These are phyloP conservation scores for Panorpa germanica DNA, from an alignment of 2,888 invertebrate species.

Conservation along the genomic window DNA sequence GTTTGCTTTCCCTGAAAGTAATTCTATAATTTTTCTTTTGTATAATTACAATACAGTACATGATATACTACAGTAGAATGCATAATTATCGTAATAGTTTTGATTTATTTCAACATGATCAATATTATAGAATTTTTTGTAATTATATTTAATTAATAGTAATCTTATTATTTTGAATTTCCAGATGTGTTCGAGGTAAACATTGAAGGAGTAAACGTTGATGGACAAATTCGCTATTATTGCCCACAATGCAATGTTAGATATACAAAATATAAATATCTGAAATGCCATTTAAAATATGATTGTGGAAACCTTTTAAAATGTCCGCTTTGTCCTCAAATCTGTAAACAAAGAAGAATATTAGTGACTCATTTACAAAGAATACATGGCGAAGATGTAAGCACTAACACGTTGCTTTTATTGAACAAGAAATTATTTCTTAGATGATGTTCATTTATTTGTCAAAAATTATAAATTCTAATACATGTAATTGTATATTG, in stretches of 20 bases:
- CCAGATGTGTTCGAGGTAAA: constrained; percentile 1
- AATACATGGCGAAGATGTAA: constrained; percentile 11
- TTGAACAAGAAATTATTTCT: constrained; percentile 4
- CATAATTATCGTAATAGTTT: too few relatives aligned
- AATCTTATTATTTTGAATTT: constrained; percentile 1
- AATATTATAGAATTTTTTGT: too few relatives aligned
- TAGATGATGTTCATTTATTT: too few relatives aligned
- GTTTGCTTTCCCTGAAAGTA: too few relatives aligned
- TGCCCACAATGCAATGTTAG: constrained; percentile 20
- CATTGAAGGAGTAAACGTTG: constrained; percentile 1
- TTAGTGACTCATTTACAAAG: constrained; percentile 8
- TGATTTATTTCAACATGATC: too few relatives aligned
- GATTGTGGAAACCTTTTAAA: constrained; percentile 20
- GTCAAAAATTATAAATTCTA: too few relatives aligned
- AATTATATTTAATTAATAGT: background rate
- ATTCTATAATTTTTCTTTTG: too few relatives aligned
- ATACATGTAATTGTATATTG: too few relatives aligned
- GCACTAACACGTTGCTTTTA: constrained; percentile 8
- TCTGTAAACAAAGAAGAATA: constrained; percentile 11
- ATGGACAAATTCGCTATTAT: constrained; percentile 16
- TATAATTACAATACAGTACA: too few relatives aligned
- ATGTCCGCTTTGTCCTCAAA: constrained; percentile 14
- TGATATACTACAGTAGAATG: too few relatives aligned
- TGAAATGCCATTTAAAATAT: constrained; percentile 21
- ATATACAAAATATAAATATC: constrained; percentile 17